Evolutionary conservation across 2,797 vertebrate genomes (phyloP), one percentile per base, ranked within the genome.

Genomic region (Bucorvus abyssinicus): DNA sequence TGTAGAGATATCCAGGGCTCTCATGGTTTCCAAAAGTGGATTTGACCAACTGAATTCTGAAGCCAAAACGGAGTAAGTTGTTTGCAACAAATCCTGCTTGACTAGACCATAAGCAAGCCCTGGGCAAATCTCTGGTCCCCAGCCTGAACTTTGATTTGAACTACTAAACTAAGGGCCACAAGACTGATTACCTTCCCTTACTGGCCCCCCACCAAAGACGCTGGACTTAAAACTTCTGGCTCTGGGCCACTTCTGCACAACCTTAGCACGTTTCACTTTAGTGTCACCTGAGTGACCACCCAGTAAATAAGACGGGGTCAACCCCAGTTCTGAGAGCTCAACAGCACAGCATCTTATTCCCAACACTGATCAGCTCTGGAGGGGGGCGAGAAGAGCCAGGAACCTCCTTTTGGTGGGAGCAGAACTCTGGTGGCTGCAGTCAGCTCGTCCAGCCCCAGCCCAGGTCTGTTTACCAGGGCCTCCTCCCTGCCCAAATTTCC

Each of bases 301-400:
- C n/a, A 10, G 10, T 34, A 32, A 26, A 3, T 1, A 32, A 60
- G 60, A 38, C 0, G 1, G 17, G 64, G 36, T 76, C 29, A 70
- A 2, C 14, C 42, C 60, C 73, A 53, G 34, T 12, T 7, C 44
- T 15, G 2, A 13, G 17, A 73, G 71, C 26, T 59, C 63, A 55
- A 65, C 30, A 40, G 21, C 44, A 8, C 17, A 20, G 15, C 42
- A 7, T 32, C 59, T 55, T 7, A 0, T 11, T 68, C 53, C 53
- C 8, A 3, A 7, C 11, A 21, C 30, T 9, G 32, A 4, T 16
- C 1, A 44, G 32, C 61, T 57, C n/a, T 8, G 56, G 52, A 21
- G 65, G 0, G 11, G 21, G 52, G 7, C 0, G 5, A 44, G 49
- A 11, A 27, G 36, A 71, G 38, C 29, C 2, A 0, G 32, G 22